phyloP scores from a whole-genome alignment of 1,140 invertebrate species.

The Orussus abietinus region DNA sequence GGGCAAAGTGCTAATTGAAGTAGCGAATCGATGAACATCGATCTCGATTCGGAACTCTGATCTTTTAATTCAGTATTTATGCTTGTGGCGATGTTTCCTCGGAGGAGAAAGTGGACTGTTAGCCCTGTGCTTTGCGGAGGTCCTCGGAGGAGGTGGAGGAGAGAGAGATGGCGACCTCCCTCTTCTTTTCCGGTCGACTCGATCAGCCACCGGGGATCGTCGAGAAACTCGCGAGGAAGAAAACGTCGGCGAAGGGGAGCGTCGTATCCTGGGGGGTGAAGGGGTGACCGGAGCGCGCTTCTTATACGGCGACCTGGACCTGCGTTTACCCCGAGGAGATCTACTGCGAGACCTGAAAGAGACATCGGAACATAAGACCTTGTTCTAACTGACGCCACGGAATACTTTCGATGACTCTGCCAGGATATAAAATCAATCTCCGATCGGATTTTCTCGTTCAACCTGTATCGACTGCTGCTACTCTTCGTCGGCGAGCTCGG shows the following conservation, averaged over 20 bases:
- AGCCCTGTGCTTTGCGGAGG: slow-evolving; percentile 40
- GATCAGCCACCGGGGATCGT: slow-evolving; percentile 38
- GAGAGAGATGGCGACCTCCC: slow-evolving; percentile 44
- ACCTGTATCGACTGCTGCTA: slow-evolving; percentile 40
- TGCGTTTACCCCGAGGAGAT: slow-evolving; percentile 46
- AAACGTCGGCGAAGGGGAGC: slow-evolving; percentile 46
- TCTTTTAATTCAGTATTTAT: slow-evolving; percentile 57
- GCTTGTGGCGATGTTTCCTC: slow-evolving; percentile 55
- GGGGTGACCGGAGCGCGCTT: slow-evolving; percentile 46
- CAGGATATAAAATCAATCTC: slow-evolving; percentile 16
- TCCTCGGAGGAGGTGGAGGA: slow-evolving; percentile 42
- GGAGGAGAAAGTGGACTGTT: slow-evolving; percentile 44
- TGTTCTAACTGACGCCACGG: too few species aligned
- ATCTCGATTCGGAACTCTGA: too few species aligned
- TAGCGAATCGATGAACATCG: too few species aligned
- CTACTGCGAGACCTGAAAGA: slow-evolving; percentile 47
- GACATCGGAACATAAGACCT: too few species aligned
- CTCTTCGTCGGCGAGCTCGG: slow-evolving; percentile 36
- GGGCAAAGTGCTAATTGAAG: too few species aligned
- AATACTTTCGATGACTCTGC: too few species aligned
- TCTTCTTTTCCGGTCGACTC: slow-evolving; percentile 41
- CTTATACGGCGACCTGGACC: slow-evolving; percentile 47
- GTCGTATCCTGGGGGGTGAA: slow-evolving; percentile 48
- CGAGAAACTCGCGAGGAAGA: slow-evolving; percentile 37
- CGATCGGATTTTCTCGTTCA: too few species aligned